A percentile compares a stretch with the other conserved stretches of the same genome.
phyloP scores from a whole-genome alignment of 2,888 invertebrate genomes.

The Hydrotaea diabolus region DNA sequence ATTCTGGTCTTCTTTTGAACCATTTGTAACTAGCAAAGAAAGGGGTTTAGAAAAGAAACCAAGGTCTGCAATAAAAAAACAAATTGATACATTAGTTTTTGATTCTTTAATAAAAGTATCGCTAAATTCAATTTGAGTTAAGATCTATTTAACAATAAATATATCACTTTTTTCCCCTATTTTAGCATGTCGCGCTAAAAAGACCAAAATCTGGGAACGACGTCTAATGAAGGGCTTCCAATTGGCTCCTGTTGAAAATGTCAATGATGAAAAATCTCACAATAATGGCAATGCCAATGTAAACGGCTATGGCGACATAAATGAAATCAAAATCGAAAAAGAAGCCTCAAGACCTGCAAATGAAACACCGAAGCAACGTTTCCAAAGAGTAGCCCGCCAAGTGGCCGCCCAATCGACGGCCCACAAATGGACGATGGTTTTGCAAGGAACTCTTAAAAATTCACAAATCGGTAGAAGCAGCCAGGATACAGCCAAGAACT shows the following conservation, averaged over 20 bases:
- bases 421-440: slow-evolving; percentile 88
- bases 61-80: too few relatives aligned
- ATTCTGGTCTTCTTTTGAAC: too few relatives aligned
- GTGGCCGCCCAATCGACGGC: slow-evolving; percentile 87
- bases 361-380: slow-evolving; percentile 84
- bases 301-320: slow-evolving; percentile 76
- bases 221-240: slow-evolving; percentile 94
- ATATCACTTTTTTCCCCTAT: background rate
- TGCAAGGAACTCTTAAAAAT: slow-evolving; percentile 83
- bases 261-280: slow-evolving; percentile 83
- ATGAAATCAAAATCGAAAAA: slow-evolving; percentile 76
- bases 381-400: slow-evolving; percentile 88
- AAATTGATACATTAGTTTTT: too few relatives aligned
- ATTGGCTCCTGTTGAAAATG: slow-evolving; percentile 85
- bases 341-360: slow-evolving; percentile 72
- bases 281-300: slow-evolving; percentile 79
- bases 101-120: too few relatives aligned
- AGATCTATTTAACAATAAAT: too few relatives aligned
- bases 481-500: slow-evolving; percentile 87
- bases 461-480: slow-evolving; percentile 90
- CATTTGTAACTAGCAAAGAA: too few relatives aligned
- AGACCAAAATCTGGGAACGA: slow-evolving; percentile 93
- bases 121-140: too few relatives aligned
- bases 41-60: too few relatives aligned
- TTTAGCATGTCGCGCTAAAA: slow-evolving; percentile 87